Conservation (phyloP, 2,113 vertebrate genomes). For the Malurus elegans region DNA sequence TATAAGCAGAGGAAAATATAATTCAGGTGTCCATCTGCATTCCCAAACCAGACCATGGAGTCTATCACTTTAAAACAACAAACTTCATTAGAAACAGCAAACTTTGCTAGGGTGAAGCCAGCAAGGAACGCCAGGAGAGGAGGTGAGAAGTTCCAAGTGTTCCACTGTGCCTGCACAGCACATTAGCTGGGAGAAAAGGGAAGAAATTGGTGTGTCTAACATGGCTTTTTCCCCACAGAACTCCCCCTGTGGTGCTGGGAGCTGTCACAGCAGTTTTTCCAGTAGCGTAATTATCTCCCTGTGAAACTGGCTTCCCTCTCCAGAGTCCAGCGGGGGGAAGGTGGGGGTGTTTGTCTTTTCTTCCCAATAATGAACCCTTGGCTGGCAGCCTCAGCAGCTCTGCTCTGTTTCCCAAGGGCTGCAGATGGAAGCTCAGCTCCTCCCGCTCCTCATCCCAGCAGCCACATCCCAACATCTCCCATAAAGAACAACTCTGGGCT, state of each 20-base stretch:
- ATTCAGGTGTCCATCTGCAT: background rate
- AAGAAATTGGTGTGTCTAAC: background rate
- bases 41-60: background rate
- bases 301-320: background rate
- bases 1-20: background rate
- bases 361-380: background rate
- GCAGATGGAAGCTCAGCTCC: background rate
- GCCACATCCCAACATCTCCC: background rate
- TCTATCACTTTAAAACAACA: background rate
- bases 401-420: background rate
- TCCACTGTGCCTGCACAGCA: background rate
- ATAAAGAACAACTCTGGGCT: background rate
- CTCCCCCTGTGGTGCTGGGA: background rate
- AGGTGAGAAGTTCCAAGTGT: background rate
- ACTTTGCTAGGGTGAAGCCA: background rate
- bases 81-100: background rate
- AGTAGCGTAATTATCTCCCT: background rate
- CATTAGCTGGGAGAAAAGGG: background rate
- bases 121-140: background rate
- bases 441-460: background rate
- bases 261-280: conserved; percentile 26
- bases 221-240: background rate
- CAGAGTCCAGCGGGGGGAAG: accelerated
- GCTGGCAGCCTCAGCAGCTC: background rate
- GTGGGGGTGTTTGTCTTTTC: background rate